Evolutionary conservation across 1,140 invertebrate species (phyloP).

Genomic region (Drosophila sproati): DNA sequence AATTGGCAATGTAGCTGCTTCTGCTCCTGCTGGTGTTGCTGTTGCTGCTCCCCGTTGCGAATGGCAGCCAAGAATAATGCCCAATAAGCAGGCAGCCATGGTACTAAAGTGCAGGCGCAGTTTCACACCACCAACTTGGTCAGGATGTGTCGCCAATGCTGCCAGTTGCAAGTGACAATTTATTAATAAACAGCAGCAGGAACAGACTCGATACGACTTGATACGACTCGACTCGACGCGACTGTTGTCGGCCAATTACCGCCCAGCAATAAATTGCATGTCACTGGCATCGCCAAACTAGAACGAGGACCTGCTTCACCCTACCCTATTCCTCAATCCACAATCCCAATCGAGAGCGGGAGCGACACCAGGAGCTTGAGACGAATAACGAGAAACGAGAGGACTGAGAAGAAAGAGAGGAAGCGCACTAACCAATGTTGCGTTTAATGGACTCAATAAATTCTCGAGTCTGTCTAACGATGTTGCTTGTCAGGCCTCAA

Average conservation of each 20-base stretch:
- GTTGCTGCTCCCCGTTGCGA: not conserved
- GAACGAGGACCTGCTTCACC: constrained; percentile 25
- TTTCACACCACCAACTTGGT: not conserved
- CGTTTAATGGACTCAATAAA: constrained; percentile 78
- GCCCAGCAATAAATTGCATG: constrained; percentile 76
- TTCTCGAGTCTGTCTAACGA: constrained; percentile 46
- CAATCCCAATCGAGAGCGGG: no score
- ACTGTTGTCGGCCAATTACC: constrained; percentile 67
- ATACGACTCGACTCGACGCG: constrained; percentile 11
- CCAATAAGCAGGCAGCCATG: constrained; percentile 22
- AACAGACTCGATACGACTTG: constrained; percentile 17
- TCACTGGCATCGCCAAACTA: constrained; percentile 44
- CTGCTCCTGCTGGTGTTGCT: not conserved
- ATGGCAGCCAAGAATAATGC: constrained; percentile 39
- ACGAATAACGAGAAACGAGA: constrained; percentile 1
- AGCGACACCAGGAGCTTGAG: not conserved
- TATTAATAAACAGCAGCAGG: constrained; percentile 75
- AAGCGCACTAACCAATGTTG: constrained; percentile 50
- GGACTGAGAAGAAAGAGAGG: not conserved
- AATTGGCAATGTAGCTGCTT: constrained; percentile 59
- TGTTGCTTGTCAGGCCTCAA: constrained; percentile 26
- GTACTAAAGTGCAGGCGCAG: constrained; percentile 28
- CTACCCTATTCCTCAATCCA: constrained; percentile 28
- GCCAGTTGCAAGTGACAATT: constrained; percentile 77
- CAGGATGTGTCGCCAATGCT: constrained; percentile 3